phyloP scores from a whole-genome alignment of 2,797 vertebrate species.

The Micrastur ruficollis region DNA sequence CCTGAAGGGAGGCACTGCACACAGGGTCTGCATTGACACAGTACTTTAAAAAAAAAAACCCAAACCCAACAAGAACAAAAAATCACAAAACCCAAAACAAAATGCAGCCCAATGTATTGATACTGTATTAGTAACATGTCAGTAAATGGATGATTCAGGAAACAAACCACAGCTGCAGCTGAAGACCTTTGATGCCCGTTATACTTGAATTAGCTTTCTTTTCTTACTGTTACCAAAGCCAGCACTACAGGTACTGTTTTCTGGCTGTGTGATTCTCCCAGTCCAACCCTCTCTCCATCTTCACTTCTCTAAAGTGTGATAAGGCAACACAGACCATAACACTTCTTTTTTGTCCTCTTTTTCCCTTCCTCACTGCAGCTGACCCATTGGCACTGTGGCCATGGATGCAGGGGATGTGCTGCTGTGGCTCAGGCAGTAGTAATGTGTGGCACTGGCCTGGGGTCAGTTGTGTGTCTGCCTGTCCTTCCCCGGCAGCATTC shows the following conservation, averaged over 20 bases:
- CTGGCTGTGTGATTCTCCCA: background rate
- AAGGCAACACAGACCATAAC: background rate
- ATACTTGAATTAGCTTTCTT: background rate
- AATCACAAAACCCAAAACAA: background rate
- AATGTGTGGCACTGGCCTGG: background rate
- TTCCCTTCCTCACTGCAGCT: background rate
- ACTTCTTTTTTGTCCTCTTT: background rate
- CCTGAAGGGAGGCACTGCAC: background rate
- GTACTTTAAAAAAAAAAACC: background rate
- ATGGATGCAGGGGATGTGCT: fast-evolving
- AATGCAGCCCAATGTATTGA: background rate
- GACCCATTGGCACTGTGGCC: fast-evolving
- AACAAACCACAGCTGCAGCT: background rate
- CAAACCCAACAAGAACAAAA: background rate
- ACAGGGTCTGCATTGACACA: background rate
- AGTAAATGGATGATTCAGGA: background rate
- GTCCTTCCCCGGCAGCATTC: background rate
- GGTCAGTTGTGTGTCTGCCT: background rate
- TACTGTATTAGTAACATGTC: background rate
- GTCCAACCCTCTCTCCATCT: background rate
- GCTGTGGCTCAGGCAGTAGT: background rate
- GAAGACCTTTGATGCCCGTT: background rate
- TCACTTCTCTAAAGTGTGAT: background rate
- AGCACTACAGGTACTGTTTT: background rate
- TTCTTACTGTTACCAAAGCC: background rate